Conservation (phyloP, 2,888 invertebrate genomes). For the Sacculina carcini region DNA sequence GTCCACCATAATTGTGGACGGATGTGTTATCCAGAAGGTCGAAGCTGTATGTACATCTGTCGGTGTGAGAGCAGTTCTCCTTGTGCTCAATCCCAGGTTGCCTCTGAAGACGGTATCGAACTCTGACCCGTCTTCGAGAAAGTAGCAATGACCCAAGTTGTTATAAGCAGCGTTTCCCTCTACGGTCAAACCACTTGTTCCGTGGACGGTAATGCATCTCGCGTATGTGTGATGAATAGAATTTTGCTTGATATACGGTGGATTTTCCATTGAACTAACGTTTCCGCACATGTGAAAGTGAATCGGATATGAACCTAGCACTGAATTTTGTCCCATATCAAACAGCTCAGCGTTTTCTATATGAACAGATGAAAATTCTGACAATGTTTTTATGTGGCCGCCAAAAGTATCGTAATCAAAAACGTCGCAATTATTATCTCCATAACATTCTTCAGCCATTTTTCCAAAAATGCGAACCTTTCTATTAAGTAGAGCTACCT, state of each 20-base stretch:
- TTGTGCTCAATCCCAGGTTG: not conserved
- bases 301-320: not conserved
- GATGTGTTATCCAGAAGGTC: constrained; percentile 1
- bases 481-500: not conserved
- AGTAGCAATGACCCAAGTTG: not conserved
- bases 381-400: not conserved
- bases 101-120: not conserved
- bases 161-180: not conserved
- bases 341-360: not conserved
- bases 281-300: constrained; percentile 2
- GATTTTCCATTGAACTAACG: not conserved
- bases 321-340: not conserved
- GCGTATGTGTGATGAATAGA: not conserved
- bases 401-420: not conserved
- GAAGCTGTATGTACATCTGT: not conserved
- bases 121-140: not conserved
- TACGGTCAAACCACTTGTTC: not conserved
- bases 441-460: not conserved
- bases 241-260: not conserved
- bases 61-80: not conserved
- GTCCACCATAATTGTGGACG: not conserved
- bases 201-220: not conserved
- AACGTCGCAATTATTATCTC: not conserved
- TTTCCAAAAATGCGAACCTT: not conserved
- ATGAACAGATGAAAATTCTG: not conserved